Evolutionary conservation across 2,888 invertebrate genomes (phyloP).

Genomic region (Megamerina dolium): DNA sequence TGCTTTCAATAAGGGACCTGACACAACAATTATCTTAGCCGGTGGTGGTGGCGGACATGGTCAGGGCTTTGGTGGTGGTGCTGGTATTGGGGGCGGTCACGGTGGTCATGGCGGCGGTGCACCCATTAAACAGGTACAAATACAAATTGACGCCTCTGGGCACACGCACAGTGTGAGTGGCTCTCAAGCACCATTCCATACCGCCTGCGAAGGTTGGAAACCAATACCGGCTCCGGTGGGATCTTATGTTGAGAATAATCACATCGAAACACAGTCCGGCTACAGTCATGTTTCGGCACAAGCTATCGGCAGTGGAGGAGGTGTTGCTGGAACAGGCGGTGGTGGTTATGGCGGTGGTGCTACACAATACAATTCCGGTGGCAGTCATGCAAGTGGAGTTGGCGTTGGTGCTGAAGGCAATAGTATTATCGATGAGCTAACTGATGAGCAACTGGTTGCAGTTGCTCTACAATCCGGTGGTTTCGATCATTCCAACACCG

Average conservation of each 20-base stretch:
- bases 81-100: constrained; percentile 11
- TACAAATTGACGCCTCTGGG: constrained; percentile 41
- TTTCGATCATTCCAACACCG: constrained; percentile 18
- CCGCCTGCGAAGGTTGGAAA: constrained; percentile 75
- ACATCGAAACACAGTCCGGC: constrained; percentile 41
- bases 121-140: constrained; percentile 57
- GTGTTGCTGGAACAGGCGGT: constrained; percentile 2
- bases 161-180: constrained; percentile 38
- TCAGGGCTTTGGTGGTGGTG: constrained; percentile 47
- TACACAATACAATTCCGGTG: constrained; percentile 19
- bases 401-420: constrained; percentile 14
- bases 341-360: constrained; percentile 1
- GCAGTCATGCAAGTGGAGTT: constrained; percentile 3
- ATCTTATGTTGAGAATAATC: constrained; percentile 37
- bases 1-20: constrained; percentile 27
- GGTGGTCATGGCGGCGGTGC: constrained; percentile 41
- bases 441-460: constrained; percentile 45
- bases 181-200: constrained; percentile 42
- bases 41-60: constrained; percentile 15
- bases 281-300: constrained; percentile 38
- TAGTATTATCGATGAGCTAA: constrained; percentile 32
- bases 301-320: constrained; percentile 12
- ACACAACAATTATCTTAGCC: constrained; percentile 35
- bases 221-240: constrained; percentile 67
- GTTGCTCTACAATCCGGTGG: constrained; percentile 39